Evolutionary conservation across 1,140 invertebrate species (phyloP).

Genomic region (Aphaenogaster floridana): DNA sequence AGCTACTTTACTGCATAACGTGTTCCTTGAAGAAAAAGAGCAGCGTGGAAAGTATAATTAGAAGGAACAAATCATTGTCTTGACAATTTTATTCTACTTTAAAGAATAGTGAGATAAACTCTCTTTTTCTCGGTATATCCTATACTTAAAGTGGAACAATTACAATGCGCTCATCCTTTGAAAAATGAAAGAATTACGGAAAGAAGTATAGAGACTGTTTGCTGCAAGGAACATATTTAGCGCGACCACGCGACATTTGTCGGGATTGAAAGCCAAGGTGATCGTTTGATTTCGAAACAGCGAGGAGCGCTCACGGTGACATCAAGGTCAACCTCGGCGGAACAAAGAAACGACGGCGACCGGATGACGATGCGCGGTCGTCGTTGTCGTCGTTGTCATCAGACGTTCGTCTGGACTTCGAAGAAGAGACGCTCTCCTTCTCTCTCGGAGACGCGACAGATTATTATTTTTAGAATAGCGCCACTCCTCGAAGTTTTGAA

Average conservation of each 20-base stretch:
- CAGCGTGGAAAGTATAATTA: not conserved
- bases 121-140: not conserved
- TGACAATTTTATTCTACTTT: not conserved
- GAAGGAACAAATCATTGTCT: not conserved
- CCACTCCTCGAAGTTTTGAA: slow-evolving; percentile 25
- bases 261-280: slow-evolving; percentile 5
- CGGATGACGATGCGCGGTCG: slow-evolving; percentile 12
- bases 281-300: not conserved
- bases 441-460: slow-evolving; percentile 24
- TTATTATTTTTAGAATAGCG: slow-evolving; percentile 57
- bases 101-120: not conserved
- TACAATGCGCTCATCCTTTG: not conserved
- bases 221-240: not conserved
- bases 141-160: not conserved
- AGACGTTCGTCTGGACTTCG: not conserved
- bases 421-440: not conserved
- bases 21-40: not conserved
- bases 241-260: too few species aligned
- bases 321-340: slow-evolving; percentile 38
- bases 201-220: not conserved
- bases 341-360: slow-evolving; percentile 41
- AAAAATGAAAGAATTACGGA: not conserved
- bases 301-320: not conserved
- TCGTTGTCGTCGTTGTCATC: slow-evolving; percentile 1
- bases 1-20: too few species aligned